phyloP scores from a whole-genome alignment of 2,113 vertebrate genomes.

The Maccullochella peelii region DNA sequence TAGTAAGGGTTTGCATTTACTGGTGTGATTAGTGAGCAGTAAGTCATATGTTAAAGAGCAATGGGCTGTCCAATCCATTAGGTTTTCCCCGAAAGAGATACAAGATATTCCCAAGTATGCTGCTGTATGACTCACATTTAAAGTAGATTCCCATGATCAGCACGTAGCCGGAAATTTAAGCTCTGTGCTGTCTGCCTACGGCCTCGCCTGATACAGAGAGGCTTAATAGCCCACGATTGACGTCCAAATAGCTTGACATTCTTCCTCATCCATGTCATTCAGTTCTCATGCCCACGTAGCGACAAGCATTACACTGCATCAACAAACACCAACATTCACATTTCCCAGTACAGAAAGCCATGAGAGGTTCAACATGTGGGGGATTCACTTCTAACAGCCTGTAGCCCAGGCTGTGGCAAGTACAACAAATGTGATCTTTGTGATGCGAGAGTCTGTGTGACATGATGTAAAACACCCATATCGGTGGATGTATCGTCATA shows the following conservation, averaged over 20 bases:
- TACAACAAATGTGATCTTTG: not conserved
- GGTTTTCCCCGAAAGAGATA: constrained; percentile 23
- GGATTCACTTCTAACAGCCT: not conserved
- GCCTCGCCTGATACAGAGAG: constrained; percentile 6
- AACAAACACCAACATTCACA: not conserved
- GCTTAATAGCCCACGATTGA: constrained; percentile 18
- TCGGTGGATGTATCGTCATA: not conserved
- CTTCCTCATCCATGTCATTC: constrained; percentile 3
- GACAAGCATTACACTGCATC: constrained; percentile 26
- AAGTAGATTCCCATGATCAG: constrained; percentile 37
- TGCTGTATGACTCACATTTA: constrained; percentile 52
- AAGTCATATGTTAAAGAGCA: not conserved
- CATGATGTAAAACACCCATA: not conserved
- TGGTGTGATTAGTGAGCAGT: not conserved
- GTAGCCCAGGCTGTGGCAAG: not conserved
- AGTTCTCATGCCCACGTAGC: constrained; percentile 25
- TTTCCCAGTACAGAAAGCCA: not conserved
- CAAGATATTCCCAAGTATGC: constrained; percentile 31
- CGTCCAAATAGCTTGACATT: constrained; percentile 21
- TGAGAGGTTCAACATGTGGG: not conserved
- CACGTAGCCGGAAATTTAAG: constrained; percentile 43
- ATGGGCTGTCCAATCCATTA: not conserved
- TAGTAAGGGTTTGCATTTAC: constrained; percentile 24
- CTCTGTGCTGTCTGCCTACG: constrained; percentile 19
- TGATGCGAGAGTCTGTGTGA: rapidly evolving